Base-by-base conservation (phyloP, 2,888 invertebrate genomes). In the Tenthredo mesomela region DNA sequence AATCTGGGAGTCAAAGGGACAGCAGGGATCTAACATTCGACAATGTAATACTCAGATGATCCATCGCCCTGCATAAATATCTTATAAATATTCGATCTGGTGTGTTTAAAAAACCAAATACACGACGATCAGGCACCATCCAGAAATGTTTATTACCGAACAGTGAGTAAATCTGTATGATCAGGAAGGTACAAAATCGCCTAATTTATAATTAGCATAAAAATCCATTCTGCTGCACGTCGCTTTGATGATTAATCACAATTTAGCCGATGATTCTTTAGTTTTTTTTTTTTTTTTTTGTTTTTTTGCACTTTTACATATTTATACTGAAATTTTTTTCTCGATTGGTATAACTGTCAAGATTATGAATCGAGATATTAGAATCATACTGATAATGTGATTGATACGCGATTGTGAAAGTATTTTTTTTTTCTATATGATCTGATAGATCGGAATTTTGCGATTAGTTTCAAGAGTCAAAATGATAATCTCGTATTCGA, bases 31-130 rank as follows among this genome's bases (percentile, higher is more conserved):
- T 93, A 77, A 92, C 93, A 12, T 93, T 95, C 61, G 94, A 94
- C 90, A 95, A 95, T 87, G 94, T 95, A 84, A 95, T 95, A 86
- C 94, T 95, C 85, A 95, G 95, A 94, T 95, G 94, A 93, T 90
- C 75, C 70, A 21, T 58, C 40, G 37, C 80, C 29, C 6, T 61
- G 33, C 25, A 61, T 50, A 80, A 61, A 37, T 58, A 40, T 80
- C 61, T 80, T 4, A 5, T 67, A 18, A 6, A 33, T 29, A 33
- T 50, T 77, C 50, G 77, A 54, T 77, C 77, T 37, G 80, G 33
- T 25, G 40, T 21, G 61, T 61, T 80, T 15, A 10, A 18, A 61
- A 61, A 58, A 25, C 9, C 40, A 61, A 5, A 15, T 61, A 29
- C 21, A 33, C 80, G 15, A 33, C 29, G 67, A 33, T 67, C 67